These are phyloP conservation scores for Hydrozoanthus tunicans DNA, from an alignment of 64 coral and sea anemone genomes.

Conservation along the genomic window DNA sequence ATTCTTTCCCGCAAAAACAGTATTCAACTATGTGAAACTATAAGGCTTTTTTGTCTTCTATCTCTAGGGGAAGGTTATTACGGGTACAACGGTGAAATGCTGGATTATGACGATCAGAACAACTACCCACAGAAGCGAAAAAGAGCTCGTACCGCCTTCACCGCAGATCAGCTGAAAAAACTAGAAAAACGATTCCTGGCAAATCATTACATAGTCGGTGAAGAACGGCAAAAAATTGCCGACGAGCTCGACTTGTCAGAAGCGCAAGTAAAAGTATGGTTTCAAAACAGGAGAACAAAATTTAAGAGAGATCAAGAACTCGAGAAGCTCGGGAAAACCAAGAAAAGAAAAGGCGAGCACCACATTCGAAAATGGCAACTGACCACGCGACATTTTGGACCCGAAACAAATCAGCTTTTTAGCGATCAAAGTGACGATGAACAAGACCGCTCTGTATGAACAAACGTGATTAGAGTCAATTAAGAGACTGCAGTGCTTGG, in stretches of 20 bases:
- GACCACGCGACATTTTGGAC: constrained; percentile 86
- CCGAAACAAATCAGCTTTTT: constrained; percentile 85
- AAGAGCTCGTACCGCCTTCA: constrained; percentile 91
- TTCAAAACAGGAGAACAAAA: constrained; percentile 98
- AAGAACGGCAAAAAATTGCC: constrained; percentile 96
- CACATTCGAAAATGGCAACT: constrained; percentile 98
- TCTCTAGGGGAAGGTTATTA: constrained; percentile 26
- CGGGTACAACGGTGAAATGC: constrained; percentile 64
- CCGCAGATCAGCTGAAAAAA: constrained; percentile 89
- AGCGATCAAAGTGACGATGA: constrained; percentile 60
- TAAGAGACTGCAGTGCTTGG: constrained; percentile 45
- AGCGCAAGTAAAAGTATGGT: constrained; percentile 99
- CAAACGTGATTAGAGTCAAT: constrained; percentile 77
- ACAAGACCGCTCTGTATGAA: constrained; percentile 49
- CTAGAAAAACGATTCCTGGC: constrained; percentile 93
- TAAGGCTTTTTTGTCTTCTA: background rate
- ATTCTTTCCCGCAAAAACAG: too few relatives aligned
- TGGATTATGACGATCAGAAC: constrained; percentile 66
- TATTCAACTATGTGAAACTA: background rate
- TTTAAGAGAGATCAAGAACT: constrained; percentile 97
- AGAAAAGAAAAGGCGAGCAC: constrained; percentile 95
- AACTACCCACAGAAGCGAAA: constrained; percentile 75
- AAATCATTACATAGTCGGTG: constrained; percentile 98
- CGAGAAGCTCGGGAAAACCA: constrained; percentile 84
- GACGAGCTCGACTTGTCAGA: constrained; percentile 94